phyloP scores from a whole-genome alignment of 2,888 invertebrate species.

The Heliconius aoede region DNA sequence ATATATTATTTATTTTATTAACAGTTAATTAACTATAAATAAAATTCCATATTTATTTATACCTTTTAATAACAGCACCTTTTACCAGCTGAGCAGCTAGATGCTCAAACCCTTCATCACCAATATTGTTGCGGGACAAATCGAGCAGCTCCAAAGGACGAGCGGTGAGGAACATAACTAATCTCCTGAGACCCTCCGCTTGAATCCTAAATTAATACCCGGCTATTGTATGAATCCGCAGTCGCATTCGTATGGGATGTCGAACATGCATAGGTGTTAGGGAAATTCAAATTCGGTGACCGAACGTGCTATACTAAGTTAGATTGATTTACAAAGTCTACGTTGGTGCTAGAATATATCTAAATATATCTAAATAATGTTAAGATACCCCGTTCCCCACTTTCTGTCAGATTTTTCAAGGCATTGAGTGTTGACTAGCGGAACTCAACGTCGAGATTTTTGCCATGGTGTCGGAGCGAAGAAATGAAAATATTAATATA shows the following conservation, averaged over 20 bases:
- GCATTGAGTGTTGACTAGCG: too few species aligned
- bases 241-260: not conserved
- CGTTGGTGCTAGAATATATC: not conserved
- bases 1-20: too few species aligned
- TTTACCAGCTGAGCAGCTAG: conserved; percentile 50
- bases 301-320: not conserved
- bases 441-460: too few species aligned
- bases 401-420: too few species aligned
- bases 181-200: conserved; percentile 48
- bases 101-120: conserved; percentile 53
- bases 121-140: conserved; percentile 55
- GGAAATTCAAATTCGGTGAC: conserved; percentile 11
- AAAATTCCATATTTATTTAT: not conserved
- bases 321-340: not conserved
- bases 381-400: too few species aligned
- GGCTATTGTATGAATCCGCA: not conserved
- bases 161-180: conserved; percentile 49
- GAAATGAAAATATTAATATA: too few species aligned
- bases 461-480: too few species aligned
- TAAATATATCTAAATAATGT: too few species aligned
- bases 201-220: conserved; percentile 48
- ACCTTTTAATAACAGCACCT: conserved; percentile 52
- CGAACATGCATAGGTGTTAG: conserved; percentile 10
- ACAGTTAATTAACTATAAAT: too few species aligned
- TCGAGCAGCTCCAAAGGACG: conserved; percentile 51